phyloP scores from a whole-genome alignment of 92 coral and sea anemone genomes.

The Porites cylindrica region DNA sequence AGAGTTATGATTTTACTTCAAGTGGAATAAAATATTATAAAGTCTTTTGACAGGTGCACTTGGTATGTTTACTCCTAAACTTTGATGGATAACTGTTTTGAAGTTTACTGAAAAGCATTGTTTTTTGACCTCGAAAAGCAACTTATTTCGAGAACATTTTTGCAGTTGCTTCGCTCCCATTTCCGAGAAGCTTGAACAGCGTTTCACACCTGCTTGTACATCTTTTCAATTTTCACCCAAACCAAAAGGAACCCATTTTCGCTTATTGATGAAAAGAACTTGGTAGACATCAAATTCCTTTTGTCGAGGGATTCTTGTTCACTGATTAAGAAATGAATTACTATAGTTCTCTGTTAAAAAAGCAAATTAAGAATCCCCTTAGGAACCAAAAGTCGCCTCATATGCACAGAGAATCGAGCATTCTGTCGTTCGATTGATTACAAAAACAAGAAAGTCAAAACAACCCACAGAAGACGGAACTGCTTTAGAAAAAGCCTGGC shows the following conservation, averaged over 20 bases:
- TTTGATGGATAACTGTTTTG: constrained; percentile 22
- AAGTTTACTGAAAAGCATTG: not conserved
- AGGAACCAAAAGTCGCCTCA: constrained; percentile 11
- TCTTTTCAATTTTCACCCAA: constrained; percentile 13
- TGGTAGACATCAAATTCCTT: constrained; percentile 12
- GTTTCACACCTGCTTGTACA: constrained; percentile 1
- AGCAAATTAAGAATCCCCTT: constrained; percentile 11
- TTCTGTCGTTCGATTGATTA: constrained; percentile 36
- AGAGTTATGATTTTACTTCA: constrained; percentile 25
- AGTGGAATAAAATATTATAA: constrained; percentile 23
- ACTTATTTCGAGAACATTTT: not conserved
- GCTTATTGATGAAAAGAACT: constrained; percentile 7
- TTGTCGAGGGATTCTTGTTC: constrained; percentile 27
- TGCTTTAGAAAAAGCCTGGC: constrained; percentile 38
- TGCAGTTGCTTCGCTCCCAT: not conserved
- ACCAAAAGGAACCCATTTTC: not conserved
- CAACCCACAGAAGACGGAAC: constrained; percentile 48
- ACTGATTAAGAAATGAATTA: constrained; percentile 31
- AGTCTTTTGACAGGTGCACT: constrained; percentile 14
- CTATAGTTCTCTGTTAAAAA: constrained; percentile 23
- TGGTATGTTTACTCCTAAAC: constrained; percentile 8
- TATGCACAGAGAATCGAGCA: constrained; percentile 9
- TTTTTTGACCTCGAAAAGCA: not conserved
- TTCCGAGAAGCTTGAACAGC: not conserved
- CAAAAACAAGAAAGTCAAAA: constrained; percentile 47